A percentile compares a stretch with the other conserved stretches of the same genome.
These are phyloP conservation scores for Vulpes lagopus DNA, from an alignment of 2,113 vertebrate genomes.

Conservation along the genomic window DNA sequence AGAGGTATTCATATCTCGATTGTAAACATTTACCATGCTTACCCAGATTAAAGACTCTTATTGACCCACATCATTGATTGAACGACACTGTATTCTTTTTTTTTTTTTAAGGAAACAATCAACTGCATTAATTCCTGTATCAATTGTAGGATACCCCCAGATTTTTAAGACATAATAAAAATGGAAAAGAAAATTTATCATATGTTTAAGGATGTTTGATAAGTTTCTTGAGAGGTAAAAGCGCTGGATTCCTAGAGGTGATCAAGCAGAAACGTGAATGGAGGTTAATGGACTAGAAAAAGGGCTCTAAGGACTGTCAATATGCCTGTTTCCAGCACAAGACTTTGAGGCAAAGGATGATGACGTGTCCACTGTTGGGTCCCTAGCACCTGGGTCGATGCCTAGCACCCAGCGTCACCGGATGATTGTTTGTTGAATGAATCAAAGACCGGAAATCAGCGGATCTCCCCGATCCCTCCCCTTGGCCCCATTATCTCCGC, in stretches of 20 bases:
- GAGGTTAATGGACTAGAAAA: neutral
- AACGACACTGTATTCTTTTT: neutral
- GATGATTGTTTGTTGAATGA: neutral
- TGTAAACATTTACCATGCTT: constrained; percentile 40
- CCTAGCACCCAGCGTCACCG: neutral
- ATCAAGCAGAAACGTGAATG: neutral
- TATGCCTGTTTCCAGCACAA: neutral
- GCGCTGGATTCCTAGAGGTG: neutral
- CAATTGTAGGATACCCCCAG: neutral
- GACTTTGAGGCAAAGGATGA: neutral
- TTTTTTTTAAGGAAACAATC: neutral
- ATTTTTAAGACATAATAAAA: neutral
- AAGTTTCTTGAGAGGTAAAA: neutral
- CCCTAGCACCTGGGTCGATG: neutral
- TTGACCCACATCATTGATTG: neutral
- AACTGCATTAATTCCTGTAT: neutral
- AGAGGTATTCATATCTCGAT: neutral
- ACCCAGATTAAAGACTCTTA: constrained; percentile 28
- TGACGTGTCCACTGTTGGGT: neutral
- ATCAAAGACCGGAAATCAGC: neutral
- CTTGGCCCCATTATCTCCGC: fast-evolving
- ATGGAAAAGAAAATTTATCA: neutral
- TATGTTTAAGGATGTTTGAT: neutral
- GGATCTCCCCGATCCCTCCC: neutral
- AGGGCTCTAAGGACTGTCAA: neutral